Base-by-base conservation (phyloP, 2,797 vertebrate genomes). In the Sebastes vulpes region DNA sequence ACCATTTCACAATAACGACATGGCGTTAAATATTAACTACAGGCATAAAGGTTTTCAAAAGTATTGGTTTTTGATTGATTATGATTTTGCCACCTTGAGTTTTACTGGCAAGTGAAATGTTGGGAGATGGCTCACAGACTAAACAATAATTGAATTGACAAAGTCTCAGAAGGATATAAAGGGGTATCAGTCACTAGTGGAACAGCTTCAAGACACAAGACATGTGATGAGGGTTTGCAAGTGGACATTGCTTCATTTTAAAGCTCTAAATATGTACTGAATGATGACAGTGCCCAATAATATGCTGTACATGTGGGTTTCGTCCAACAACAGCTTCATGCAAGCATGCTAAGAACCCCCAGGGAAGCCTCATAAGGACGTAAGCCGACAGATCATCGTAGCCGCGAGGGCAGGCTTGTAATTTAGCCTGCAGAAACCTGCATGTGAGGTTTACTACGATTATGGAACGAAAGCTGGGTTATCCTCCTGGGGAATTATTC, bases 401-500 rank as follows among this genome's bases (percentile, higher is more conserved):
- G 67, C 58, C 64, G 29, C 3, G 48, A 73, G 46, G 66, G 9
- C 12, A 68, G 48, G 74, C 75, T 28, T 63, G 63, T 67, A 60
- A 77, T 79, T 81, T 31, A 78, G 74, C 73, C 72, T 31, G 6
- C 14, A 60, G 50, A 83, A 82, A 77, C 18, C 65, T 38, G 29
- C 59, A 72, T 21, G 63, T 67, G 18, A 81, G 59, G 59, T 84
- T 78, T 59, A 60, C 53, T 48, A 10, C 11, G 48, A 83, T 75
- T 85, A 31, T 4, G 2, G 32, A 75, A 35, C 6, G 12, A 73
- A 82, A 85, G 52, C 84, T 4, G 38, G 10, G 42, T 85, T 68
- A 84, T 84, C 72, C 84, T 77, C 75, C 71, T 8, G 60, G 72
- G 9, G 74, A 87, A 80, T 83, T 75, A 71, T 46, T 66, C 65